phyloP scores from a whole-genome alignment of 1,140 invertebrate species.

The Luehdorfia chinensis region DNA sequence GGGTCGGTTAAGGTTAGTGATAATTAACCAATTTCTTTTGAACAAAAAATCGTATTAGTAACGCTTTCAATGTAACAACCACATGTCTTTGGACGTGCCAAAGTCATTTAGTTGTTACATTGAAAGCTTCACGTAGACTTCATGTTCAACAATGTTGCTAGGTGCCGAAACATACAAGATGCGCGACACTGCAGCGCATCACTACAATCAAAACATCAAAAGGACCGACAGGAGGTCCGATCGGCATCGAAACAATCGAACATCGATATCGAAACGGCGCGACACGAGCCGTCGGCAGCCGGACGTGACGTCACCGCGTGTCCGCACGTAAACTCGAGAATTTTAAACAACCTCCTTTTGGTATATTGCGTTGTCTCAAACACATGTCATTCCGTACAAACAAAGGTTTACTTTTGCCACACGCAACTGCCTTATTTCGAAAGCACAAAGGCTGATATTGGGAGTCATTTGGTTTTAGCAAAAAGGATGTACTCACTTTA shows the following conservation, averaged over 20 bases:
- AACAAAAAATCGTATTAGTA: too few relatives aligned
- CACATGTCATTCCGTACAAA: constrained; percentile 61
- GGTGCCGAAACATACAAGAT: constrained; percentile 41
- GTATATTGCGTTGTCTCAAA: constrained; percentile 56
- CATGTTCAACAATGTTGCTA: constrained; percentile 8
- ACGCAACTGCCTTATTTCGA: constrained; percentile 27
- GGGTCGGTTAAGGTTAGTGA: too few relatives aligned
- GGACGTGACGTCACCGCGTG: constrained; percentile 66
- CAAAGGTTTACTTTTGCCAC: constrained; percentile 30
- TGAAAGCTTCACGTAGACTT: constrained; percentile 2
- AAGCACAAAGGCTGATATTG: constrained; percentile 33
- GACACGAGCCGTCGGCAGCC: constrained; percentile 37
- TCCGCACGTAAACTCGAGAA: constrained; percentile 66
- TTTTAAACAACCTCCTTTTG: constrained; percentile 71
- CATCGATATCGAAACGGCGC: constrained; percentile 52
- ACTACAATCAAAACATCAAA: constrained; percentile 68
- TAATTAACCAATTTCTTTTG: too few relatives aligned
- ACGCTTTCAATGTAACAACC: too few relatives aligned
- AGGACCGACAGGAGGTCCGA: constrained; percentile 63
- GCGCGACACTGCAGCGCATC: constrained; percentile 42
- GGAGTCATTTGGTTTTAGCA: background rate
- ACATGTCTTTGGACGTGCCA: too few relatives aligned
- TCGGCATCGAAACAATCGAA: constrained; percentile 55
- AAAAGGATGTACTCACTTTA: constrained; percentile 47
- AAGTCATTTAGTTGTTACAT: too few relatives aligned